Evolutionary conservation across 1,140 invertebrate species (phyloP).

Genomic region (Sipha flava): DNA sequence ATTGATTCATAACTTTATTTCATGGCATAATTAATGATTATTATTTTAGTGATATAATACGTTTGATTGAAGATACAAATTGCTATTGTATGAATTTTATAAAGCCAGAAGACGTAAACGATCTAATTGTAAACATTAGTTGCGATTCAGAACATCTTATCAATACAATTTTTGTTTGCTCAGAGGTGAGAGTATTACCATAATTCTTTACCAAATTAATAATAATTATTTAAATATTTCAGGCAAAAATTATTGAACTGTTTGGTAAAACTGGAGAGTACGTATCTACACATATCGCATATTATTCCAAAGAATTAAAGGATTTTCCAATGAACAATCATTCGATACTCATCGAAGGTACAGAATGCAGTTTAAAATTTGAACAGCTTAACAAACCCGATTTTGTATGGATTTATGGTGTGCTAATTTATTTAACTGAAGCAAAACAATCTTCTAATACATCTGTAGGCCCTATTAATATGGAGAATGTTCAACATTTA

Average conservation of each 20-base stretch:
- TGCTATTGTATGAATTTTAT: neutral
- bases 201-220: neutral
- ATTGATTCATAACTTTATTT: neutral
- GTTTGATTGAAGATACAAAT: neutral
- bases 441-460: neutral
- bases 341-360: neutral
- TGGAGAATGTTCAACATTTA: neutral
- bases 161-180: neutral
- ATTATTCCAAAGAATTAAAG: too few species aligned
- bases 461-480: neutral
- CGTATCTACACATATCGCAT: neutral
- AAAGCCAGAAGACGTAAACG: neutral
- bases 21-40: neutral
- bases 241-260: neutral
- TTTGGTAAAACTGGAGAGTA: slow-evolving; percentile 6
- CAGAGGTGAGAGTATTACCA: neutral
- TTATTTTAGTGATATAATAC: neutral
- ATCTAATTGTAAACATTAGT: neutral
- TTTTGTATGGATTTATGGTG: neutral
- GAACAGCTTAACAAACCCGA: neutral
- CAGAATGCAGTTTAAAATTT: neutral
- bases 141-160: neutral
- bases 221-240: neutral
- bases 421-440: neutral
- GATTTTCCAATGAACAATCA: neutral